Evolutionary conservation across 2,113 vertebrate genomes (phyloP).

Genomic region (Balaeniceps rex): DNA sequence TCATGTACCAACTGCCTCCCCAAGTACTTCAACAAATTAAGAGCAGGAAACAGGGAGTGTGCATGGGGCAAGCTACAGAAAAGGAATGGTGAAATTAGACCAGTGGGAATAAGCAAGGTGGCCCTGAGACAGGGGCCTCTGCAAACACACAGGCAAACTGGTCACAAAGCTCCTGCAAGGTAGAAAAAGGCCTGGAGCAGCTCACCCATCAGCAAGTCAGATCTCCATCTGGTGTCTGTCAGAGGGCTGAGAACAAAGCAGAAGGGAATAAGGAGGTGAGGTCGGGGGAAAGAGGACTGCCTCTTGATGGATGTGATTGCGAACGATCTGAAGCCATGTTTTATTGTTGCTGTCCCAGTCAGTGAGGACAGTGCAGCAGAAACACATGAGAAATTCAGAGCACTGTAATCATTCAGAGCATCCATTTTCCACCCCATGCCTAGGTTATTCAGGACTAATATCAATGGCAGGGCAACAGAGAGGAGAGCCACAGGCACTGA

Average conservation of each 20-base stretch:
- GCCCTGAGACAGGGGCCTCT: not conserved
- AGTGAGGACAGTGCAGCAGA: not conserved
- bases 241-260: not conserved
- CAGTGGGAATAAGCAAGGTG: not conserved
- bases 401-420: not conserved
- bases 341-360: not conserved
- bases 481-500: not conserved
- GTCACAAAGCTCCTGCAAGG: not conserved
- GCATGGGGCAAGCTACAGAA: not conserved
- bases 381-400: not conserved
- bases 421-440: accelerated
- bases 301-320: not conserved
- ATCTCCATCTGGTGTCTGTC: not conserved
- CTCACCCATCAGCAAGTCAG: not conserved
- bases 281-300: not conserved
- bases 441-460: not conserved
- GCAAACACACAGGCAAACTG: not conserved
- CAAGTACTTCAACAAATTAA: not conserved
- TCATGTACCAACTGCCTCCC: not conserved
- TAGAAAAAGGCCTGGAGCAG: not conserved
- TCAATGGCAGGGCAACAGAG: not conserved
- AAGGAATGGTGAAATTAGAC: not conserved
- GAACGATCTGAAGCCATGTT: not conserved
- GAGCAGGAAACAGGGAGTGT: not conserved
- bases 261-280: not conserved